A percentile compares a stretch with the other conserved stretches of the same genome.
These are phyloP conservation scores for Xerus rutilus DNA, from an alignment of 2,797 vertebrate genomes.

Conservation along the genomic window DNA sequence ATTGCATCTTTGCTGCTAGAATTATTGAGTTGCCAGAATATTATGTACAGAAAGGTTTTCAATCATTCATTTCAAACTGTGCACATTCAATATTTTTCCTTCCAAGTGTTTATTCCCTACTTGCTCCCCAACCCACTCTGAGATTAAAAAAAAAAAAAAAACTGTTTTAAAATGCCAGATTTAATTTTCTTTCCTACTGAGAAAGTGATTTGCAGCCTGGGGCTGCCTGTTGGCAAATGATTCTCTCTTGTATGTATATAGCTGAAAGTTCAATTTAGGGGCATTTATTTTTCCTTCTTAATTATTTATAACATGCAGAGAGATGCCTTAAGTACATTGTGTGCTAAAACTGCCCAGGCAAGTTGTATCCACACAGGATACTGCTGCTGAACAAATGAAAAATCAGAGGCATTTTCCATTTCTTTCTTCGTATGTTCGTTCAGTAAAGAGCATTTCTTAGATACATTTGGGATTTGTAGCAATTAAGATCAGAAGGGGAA, in stretches of 20 bases:
- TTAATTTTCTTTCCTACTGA: constrained; percentile 87
- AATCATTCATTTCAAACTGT: constrained; percentile 70
- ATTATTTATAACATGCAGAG: constrained; percentile 81
- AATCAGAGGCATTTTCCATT: constrained; percentile 75
- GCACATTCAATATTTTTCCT: constrained; percentile 69
- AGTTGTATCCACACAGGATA: constrained; percentile 66
- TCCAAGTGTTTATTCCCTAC: constrained; percentile 74
- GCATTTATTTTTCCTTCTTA: constrained; percentile 81
- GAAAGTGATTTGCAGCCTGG: constrained; percentile 82
- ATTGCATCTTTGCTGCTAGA: not conserved
- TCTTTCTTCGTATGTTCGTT: constrained; percentile 71
- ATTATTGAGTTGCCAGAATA: constrained; percentile 28
- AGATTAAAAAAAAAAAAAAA: constrained; percentile 56
- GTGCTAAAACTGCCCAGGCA: constrained; percentile 71
- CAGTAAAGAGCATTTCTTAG: constrained; percentile 66
- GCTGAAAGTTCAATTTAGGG: constrained; percentile 76
- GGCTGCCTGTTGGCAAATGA: constrained; percentile 79
- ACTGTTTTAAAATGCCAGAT: constrained; percentile 81
- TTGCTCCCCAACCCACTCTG: constrained; percentile 65
- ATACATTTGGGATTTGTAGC: not conserved
- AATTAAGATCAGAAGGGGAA: constrained; percentile 35
- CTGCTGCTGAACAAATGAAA: constrained; percentile 77
- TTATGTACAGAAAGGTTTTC: constrained; percentile 59
- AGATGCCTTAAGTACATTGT: constrained; percentile 72
- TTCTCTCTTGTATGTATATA: constrained; percentile 66